Evolutionary conservation across 2,888 invertebrate species (phyloP).

Genomic region (Diaphora mendica): DNA sequence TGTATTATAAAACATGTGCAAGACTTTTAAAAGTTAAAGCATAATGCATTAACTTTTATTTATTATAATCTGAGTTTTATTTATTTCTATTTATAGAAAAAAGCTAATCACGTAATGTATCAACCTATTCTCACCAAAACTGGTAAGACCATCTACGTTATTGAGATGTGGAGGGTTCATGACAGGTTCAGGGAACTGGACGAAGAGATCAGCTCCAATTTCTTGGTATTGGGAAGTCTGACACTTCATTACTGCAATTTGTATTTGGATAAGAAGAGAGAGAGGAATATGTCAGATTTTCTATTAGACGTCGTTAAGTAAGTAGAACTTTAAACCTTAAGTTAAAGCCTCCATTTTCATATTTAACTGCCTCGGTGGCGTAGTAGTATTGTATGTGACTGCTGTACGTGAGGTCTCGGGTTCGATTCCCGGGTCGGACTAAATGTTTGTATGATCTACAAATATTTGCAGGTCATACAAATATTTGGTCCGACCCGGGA

Average conservation of each 20-base stretch:
- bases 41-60: too few relatives aligned
- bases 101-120: slow-evolving; percentile 82
- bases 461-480: too few relatives aligned
- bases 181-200: slow-evolving; percentile 88
- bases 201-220: slow-evolving; percentile 89
- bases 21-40: too few relatives aligned
- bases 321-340: slow-evolving; percentile 61
- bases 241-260: slow-evolving; percentile 90
- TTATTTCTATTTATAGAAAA: slow-evolving; percentile 57
- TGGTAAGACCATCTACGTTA: slow-evolving; percentile 88
- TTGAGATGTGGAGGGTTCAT: slow-evolving; percentile 88
- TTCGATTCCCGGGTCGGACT: too few relatives aligned
- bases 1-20: too few relatives aligned
- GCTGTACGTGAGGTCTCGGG: too few relatives aligned
- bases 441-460: too few relatives aligned
- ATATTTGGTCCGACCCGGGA: too few relatives aligned
- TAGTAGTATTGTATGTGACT: too few relatives aligned
- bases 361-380: too few relatives aligned
- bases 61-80: too few relatives aligned
- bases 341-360: too few relatives aligned
- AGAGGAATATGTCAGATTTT: slow-evolving; percentile 91
- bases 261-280: slow-evolving; percentile 89
- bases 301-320: slow-evolving; percentile 93
- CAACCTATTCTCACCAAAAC: slow-evolving; percentile 89
- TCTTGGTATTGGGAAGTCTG: slow-evolving; percentile 90